Evolutionary conservation across 2,113 vertebrate genomes (phyloP), one percentile per base, ranked within the genome.

Genomic region (Struthidea cinerea): DNA sequence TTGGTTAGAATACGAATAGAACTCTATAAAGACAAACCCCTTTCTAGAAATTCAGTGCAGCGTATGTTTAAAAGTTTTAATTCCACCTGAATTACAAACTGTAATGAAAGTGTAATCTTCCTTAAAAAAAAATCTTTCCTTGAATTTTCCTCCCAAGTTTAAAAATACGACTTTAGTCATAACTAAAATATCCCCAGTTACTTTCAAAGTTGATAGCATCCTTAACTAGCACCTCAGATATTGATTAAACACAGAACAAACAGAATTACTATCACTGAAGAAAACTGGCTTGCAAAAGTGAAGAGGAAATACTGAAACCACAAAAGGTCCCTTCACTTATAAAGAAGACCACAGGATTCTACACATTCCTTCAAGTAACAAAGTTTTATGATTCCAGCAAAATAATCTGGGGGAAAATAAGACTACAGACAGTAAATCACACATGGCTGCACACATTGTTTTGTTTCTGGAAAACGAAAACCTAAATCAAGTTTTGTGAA

Each of bases 401-500:
- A 52, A 60, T 52, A 64, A 50, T 56, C 11, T 35, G 1, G 7
- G 16, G 10, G 2, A 3, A 68, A 76, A 74, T 35, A 59, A 59
- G 10, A 33, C 22, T 52, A 49, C 5, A 33, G 47, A 35, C 24
- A n/a, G 33, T 47, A 69, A 89, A 46, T 26, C 0, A 0, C n/a
- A 73, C 18, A 35, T 0, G 1, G 57, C 50, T 83, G 57, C 57
- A 89, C 49, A 42, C 11, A n/a, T 44, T 49, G 27, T 49, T 83
- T 50, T 69, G 4, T 44, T 80, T 73, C 63, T 44, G 16, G 33
- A 93, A 90, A 57, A 90, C 14, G 10, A 80, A 93, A 68, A 84
- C 23, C 11, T 32, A 68, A 73, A 19, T 75, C 20, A 64, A 64
- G 22, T 49, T 86, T 53, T 56, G 69, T 53, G 79, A 73, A 90